Base-by-base conservation (phyloP, 2,113 vertebrate species). In the Motacilla tschutschensis region DNA sequence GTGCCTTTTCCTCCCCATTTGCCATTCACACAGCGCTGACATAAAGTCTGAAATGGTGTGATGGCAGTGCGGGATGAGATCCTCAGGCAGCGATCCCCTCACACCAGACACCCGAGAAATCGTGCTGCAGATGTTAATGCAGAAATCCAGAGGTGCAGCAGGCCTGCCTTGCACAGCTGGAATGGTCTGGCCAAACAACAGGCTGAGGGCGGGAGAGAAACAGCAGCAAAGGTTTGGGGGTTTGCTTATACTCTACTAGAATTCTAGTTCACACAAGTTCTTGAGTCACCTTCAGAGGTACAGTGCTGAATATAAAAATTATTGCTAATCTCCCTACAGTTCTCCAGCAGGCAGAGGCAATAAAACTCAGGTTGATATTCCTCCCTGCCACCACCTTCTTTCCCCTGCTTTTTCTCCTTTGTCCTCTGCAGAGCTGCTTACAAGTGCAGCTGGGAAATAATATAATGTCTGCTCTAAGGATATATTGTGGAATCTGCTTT, bases 221-320 rank as follows among this genome's bases (percentile, higher is more conserved):
- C 8, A 59, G 35, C 62, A 71, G 53, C 24, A 12, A n/a, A 18
- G 81, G n/a, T 60, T 9, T 19, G 57, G 41, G 54, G 22, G 4
- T 29, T 65, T 86, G 60, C 84, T 88, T 46, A 3, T 50, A 0
- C 14, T 86, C 60, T 12, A 4, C 57, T 17, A 9, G 60, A 82
- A 60, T 72, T 78, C 31, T 29, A 40, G 57, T 58, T 84, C 77
- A 54, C 58, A 67, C 41, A 57, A 43, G 79, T 60, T 91, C 87
- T 65, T 22, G 62, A 74, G 92, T 93, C 89, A 91, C 94, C 90
- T 95, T 94, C 92, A 91, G 82, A 90, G 65, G 84, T 80, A 26
- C 69, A 67, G 41, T 78, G 28, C 58, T 70, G 89, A 93, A 93
- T 80, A 78, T 91, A 93, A 94, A 94, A 93, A 93, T 74, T 83